Evolutionary conservation across 2,888 invertebrate genomes (phyloP), one percentile per base, ranked within the genome.

Genomic region (Temnothorax ravouxi): DNA sequence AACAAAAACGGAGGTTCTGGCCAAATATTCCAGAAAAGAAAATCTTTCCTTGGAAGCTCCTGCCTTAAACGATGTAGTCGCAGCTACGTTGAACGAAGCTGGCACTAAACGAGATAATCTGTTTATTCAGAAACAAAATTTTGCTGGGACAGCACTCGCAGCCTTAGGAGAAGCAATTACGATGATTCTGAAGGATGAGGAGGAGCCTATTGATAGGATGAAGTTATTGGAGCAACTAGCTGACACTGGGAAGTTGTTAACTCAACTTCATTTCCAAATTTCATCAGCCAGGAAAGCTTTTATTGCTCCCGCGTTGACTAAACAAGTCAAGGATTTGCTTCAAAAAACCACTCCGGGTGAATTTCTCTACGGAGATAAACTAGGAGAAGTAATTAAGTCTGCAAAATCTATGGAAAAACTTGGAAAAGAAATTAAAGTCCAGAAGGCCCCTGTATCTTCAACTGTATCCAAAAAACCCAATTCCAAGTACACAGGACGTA

Each of bases 81-180:
- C 59, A 15, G 66, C 76, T 8, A 18, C 80, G 25, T 13, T 87
- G 2, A 80, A 84, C 21, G 86, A 86, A 41, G 54, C 77, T 9
- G 77, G 71, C 21, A 34, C 29, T 8, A 84, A 86, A 52, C 82
- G 87, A 67, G 86, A 85, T 64, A 83, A 77, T 6, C 66, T 62
- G 18, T 84, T 87, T 15, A 25, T 54, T 3, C 13, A 44, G 8
- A 84, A 86, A 47, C 84, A 88, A 82, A 84, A 88, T 67, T 76
- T 81, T n/a, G 76, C 84, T 9, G 86, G 75, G 11, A 79, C 88
- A 3, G 86, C 67, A 13, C 54, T 89, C 54, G 83, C 89, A 29
- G 84, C 88, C 9, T 64, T 86, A 8, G 88, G 84, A 2, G 44
- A 77, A 38, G 85, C 80, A 15, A 83, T 89, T 6, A 84, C 83